Evolutionary conservation across 2,113 vertebrate species (phyloP), one percentile per base, ranked within the genome.

Genomic region (Regulus satrapa): DNA sequence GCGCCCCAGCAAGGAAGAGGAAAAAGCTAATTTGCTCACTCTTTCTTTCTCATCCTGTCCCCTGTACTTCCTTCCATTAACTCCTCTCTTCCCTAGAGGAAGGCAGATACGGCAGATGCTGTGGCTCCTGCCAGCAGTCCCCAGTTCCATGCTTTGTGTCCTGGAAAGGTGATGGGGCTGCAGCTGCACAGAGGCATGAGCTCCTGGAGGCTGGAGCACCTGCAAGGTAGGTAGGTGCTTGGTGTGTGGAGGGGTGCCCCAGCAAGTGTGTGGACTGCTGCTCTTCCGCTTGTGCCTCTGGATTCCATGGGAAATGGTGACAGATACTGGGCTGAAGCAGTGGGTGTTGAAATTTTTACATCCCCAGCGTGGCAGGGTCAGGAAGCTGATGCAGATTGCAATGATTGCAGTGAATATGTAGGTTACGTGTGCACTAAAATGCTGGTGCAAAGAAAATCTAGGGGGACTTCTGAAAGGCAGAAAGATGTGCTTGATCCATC

Each of bases 331-430:
- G 17, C n/a, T 69, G 59, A 68, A 77, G 45, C 19, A 56, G 59
- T 18, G 0, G 0, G 2, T n/a, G 64, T 41, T 28, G 62, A 38
- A 41, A 23, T 45, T 62, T 11, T 72, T 40, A 23, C 15, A 31
- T 26, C 26, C 24, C 12, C 18, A 55, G 32, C 0, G 0, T 59
- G 40, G 8, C 69, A 55, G n/a, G 34, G 41, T 82, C 49, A 72
- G 75, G 49, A 46, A 64, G 41, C 20, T 54, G 18, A 26, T 12
- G 45, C 49, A 84, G 41, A n/a, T 8, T 56, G 58, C 36, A 31
- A 0, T 19, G 36, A 36, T 8, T 85, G 41, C 40, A 64, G 32
- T 43, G 63, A 56, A 72, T 43, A 8, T 1, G 0, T 15, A 40
- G 34, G 14, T n/a, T 92, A 15, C 26, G 43, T 34, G 40, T 68